Evolutionary conservation across 64 coral and sea anemone genomes (phyloP), one percentile per base, ranked within the genome.

Genomic region (Acropora tenuis): DNA sequence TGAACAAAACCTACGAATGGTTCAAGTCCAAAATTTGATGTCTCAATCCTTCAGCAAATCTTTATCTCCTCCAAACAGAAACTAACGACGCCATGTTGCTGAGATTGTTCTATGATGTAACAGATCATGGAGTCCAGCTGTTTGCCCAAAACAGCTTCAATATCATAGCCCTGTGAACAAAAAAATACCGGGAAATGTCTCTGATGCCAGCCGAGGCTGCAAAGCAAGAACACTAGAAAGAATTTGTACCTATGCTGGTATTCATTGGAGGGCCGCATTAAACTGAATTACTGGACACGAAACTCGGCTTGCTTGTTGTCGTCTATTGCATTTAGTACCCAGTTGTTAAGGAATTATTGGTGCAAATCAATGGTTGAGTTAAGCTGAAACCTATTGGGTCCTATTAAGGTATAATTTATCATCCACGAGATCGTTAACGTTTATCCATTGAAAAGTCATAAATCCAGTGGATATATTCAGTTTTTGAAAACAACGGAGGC

Each of bases 101-200:
- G 74, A 9, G 45, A 42, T 16, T 4, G 46, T 5, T 93, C 75
- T 69, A 63, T 80, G 46, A 93, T 59, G n/a, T 93, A 87, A 73
- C 91, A 93, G 46, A 30, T 79, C 83, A 93, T 73, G 12, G 75
- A 47, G 16, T 53, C 47, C 2, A 93, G 76, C 10, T 68, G 91
- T 87, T 93, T 93, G 17, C 83, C 91, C 41, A 93, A 86, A 0
- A 93, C 75, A 71, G 74, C 46, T 50, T 93, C 91, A 61, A 93
- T 80, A 19, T 87, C 91, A 41, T 93, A 93, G 1, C 91, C 91
- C 91, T 93, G 77, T 47, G 74, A 41, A 30, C 30, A 68, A 18
- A 87, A 0, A 82, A 90, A 78, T 8, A 5, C 6, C 1, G 76
- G 44, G 3, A 79, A 17, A 3, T 10, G 3, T 18, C 42, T 78